These are phyloP conservation scores for Scaptomyza graminum DNA, from an alignment of 1,140 invertebrate genomes.

Conservation along the genomic window DNA sequence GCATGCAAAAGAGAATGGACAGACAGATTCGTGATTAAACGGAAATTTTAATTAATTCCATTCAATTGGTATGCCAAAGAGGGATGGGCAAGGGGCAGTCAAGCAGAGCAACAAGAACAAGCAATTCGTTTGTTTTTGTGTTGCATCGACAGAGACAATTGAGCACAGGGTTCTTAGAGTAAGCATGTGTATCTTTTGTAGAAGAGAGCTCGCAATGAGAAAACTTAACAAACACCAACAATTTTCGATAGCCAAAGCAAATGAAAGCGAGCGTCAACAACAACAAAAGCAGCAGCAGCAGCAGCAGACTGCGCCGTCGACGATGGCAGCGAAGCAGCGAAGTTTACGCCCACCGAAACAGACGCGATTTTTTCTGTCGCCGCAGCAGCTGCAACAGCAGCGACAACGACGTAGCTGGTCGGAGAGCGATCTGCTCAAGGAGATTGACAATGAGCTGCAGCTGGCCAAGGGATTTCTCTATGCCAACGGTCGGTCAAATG, in stretches of 20 bases:
- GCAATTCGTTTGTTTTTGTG: conserved; percentile 58
- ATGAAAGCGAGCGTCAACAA: conserved; percentile 26
- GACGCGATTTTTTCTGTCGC: conserved; percentile 74
- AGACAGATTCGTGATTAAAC: conserved; percentile 62
- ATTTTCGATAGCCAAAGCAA: conserved; percentile 69
- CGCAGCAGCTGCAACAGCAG: conserved; percentile 71
- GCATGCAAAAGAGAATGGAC: conserved; percentile 18
- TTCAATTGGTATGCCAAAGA: conserved; percentile 72
- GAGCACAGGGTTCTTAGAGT: conserved; percentile 61
- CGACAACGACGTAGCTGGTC: conserved; percentile 76
- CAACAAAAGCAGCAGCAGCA: conserved; percentile 4
- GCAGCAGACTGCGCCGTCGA: not conserved
- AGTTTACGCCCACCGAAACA: conserved; percentile 64
- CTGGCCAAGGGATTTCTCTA: conserved; percentile 87
- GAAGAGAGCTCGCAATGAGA: conserved; percentile 22
- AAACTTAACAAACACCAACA: conserved; percentile 70
- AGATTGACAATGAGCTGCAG: conserved; percentile 87
- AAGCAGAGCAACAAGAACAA: conserved; percentile 50
- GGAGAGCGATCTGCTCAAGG: conserved; percentile 86
- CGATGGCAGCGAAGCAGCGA: conserved; percentile 49
- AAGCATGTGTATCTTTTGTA: conserved; percentile 37
- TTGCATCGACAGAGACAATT: conserved; percentile 54
- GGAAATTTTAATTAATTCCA: conserved; percentile 83
- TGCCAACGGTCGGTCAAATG: conserved; percentile 75
- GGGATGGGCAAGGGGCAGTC: conserved; percentile 28